Base-by-base conservation (phyloP, 2,113 vertebrate genomes). In the Megaceryle maxima region DNA sequence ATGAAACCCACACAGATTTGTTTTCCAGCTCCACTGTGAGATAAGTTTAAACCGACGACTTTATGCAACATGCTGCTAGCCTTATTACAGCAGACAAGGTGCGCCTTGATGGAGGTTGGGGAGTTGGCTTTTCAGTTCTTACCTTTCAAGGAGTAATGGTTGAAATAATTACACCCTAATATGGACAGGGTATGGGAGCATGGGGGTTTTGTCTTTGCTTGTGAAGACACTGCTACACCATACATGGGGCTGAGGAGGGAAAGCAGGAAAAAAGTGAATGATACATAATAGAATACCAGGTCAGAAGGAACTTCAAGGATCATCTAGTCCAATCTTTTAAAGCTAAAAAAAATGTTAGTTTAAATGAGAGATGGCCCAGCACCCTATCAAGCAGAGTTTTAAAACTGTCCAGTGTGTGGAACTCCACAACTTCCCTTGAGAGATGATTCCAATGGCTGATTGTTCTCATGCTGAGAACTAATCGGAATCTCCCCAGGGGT, bases 121-220 rank as follows among this genome's bases (percentile, higher is more conserved):
- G 3, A 0, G 10, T 5, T 66, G 60, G 16, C 33, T 59, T 87
- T 33, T 44, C 55, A 29, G 33, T 37, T 74, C 66, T 78, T 62
- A 59, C 8, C 63, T 74, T 63, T 67, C 25, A 67, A 79, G 39
- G 26, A 62, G 50, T 37, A 79, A 62, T 12, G 29, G 25, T 25
- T 77, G 37, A 83, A 88, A 83, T 53, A 91, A 90, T 17, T 21
- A 55, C 17, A 67, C 4, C 3, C 29, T 29, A 62, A 66, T 7
- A 59, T 0, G 0, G 13, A 35, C 3, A 43, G 35, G 21, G 88
- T 68, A 6, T 10, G 6, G 16, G 24, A 87, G 13, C 2, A 0
- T 7, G 13, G 20, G 1, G 2, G 3, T 3, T 0, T 64, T 68
- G 57, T 28, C 53, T 55, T 72, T 69, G 77, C 19, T 76, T 64